These are phyloP conservation scores for human (Homo sapiens) DNA, from an alignment of 2,113 vertebrate species.

Conservation along the genomic window DNA sequence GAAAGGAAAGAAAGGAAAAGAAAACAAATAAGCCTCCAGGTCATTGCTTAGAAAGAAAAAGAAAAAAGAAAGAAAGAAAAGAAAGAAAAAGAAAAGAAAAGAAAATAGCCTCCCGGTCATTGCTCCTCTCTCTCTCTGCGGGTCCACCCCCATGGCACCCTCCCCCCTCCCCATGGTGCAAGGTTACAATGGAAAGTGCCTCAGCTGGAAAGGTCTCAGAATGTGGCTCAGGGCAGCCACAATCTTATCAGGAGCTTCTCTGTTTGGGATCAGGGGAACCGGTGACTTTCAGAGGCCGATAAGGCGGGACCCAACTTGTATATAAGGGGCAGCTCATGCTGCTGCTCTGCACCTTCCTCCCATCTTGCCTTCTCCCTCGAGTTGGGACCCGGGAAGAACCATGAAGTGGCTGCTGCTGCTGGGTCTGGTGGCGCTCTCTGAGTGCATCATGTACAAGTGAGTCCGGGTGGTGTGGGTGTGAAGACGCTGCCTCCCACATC, in stretches of 20 bases:
- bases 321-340: constrained; percentile 57
- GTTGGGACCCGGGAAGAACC: neutral
- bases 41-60: no score
- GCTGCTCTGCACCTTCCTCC: fast-evolving
- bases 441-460: constrained; percentile 73
- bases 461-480: neutral
- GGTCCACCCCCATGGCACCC: neutral
- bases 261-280: constrained; percentile 55
- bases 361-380: neutral
- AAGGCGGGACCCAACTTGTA: constrained; percentile 23
- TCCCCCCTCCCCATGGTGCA: no score
- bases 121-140: neutral
- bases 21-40: no score
- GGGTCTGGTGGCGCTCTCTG: constrained; percentile 71
- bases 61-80: no score
- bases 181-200: neutral
- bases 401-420: constrained; percentile 85
- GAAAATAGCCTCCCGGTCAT: no score
- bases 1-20: no score
- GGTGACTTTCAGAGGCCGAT: neutral
- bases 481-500: neutral
- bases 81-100: no score
- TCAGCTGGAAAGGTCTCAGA: neutral
- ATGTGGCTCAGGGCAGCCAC: constrained; percentile 1
- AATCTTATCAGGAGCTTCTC: constrained; percentile 53